Conservation (phyloP, 1,140 invertebrate species). For the Drosophila neocordata region DNA sequence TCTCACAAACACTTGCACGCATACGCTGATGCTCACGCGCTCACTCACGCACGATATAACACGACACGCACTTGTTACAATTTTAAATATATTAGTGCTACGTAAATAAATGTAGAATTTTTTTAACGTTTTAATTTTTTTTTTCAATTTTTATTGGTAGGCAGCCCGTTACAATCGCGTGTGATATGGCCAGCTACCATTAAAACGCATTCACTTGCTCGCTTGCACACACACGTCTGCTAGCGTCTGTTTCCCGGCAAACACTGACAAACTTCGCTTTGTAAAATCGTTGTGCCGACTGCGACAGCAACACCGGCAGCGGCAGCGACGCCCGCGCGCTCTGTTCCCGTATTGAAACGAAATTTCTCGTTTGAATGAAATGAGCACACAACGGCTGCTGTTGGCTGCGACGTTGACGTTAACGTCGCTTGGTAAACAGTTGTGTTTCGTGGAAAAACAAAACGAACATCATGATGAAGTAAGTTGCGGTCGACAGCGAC, state of each 20-base stretch:
- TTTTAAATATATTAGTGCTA: constrained; percentile 45
- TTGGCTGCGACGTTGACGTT: constrained; percentile 39
- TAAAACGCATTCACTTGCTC: constrained; percentile 49
- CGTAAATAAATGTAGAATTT: constrained; percentile 30
- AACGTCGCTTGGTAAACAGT: constrained; percentile 65
- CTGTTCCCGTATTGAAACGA: constrained; percentile 62
- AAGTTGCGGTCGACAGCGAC: constrained; percentile 12
- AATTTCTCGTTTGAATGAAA: constrained; percentile 77
- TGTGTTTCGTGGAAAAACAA: constrained; percentile 81
- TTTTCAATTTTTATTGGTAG: constrained; percentile 9
- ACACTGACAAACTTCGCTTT: constrained; percentile 77
- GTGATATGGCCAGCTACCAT: constrained; percentile 35
- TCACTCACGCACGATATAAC: constrained; percentile 2
- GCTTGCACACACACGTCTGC: constrained; percentile 49
- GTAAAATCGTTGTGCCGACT: constrained; percentile 67
- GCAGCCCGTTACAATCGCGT: constrained; percentile 45
- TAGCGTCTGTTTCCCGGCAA: constrained; percentile 73
- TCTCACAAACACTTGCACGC: constrained; percentile 8
- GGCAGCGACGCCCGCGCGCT: constrained; percentile 37
- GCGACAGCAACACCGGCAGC: constrained; percentile 34
- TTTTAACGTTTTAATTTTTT: constrained; percentile 55
- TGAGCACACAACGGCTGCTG: constrained; percentile 60
- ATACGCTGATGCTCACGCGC: constrained; percentile 1
- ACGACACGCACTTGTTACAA: constrained; percentile 31
- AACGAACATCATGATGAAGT: constrained; percentile 79